A percentile compares a stretch with the other conserved stretches of the same genome.
Conservation (phyloP, 2,797 vertebrate genomes). For the Cichlasoma orientale region DNA sequence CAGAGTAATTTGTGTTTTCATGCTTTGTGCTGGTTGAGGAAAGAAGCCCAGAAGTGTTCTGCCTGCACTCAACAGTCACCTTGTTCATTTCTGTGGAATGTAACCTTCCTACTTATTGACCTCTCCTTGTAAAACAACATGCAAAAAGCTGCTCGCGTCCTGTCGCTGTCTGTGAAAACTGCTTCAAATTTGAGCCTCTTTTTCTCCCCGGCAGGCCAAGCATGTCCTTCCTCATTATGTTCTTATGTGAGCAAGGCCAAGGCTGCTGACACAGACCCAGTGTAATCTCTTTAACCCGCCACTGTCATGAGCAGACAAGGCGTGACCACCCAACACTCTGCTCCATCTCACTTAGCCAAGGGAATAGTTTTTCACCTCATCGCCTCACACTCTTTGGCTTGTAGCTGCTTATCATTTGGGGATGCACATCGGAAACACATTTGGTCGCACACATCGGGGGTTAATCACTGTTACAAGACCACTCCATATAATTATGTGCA, state of each 20-base stretch:
- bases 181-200: conserved; percentile 80
- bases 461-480: conserved; percentile 68
- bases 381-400: conserved; percentile 40
- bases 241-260: conserved; percentile 81
- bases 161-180: conserved; percentile 55
- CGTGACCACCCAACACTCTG: conserved; percentile 86
- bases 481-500: conserved; percentile 63
- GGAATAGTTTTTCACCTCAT: conserved; percentile 62
- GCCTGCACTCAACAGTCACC: conserved; percentile 33
- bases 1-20: conserved; percentile 53
- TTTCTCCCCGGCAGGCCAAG: conserved; percentile 80
- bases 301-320: conserved; percentile 84
- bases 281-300: conserved; percentile 96
- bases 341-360: conserved; percentile 81
- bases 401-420: conserved; percentile 59
- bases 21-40: conserved; percentile 7
- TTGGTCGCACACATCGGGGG: conserved; percentile 39
- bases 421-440: conserved; percentile 55
- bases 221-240: conserved; percentile 91
- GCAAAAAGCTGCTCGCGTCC: conserved; percentile 47
- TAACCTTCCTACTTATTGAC: conserved; percentile 47
- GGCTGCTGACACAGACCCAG: conserved; percentile 86
- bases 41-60: conserved; percentile 21
- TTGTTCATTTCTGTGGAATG: conserved; percentile 42
- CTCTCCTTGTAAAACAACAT: conserved; percentile 60